Conservation (phyloP, 1,140 invertebrate genomes). For the Drosophila sechellia region DNA sequence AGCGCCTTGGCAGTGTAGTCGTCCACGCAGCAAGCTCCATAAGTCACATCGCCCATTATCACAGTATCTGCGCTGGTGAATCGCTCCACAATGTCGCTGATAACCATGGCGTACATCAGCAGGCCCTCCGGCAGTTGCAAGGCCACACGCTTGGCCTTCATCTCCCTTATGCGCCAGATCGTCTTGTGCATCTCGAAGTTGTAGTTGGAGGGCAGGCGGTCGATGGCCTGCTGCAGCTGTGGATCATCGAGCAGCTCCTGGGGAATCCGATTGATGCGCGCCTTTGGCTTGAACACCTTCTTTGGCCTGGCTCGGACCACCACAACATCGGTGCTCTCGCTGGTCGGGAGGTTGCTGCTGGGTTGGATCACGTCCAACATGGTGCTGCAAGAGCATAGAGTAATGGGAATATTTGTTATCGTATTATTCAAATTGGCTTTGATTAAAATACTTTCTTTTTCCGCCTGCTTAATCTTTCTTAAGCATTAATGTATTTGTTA, state of each 20-base stretch:
- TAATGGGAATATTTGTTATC: background rate
- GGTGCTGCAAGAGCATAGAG: slow-evolving; percentile 19
- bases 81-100: slow-evolving; percentile 97
- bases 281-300: slow-evolving; percentile 90
- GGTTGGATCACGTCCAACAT: slow-evolving; percentile 80
- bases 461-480: too few species aligned
- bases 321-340: slow-evolving; percentile 84
- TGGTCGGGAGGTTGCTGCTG: slow-evolving; percentile 26
- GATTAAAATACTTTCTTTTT: too few species aligned
- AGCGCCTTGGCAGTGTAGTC: slow-evolving; percentile 97
- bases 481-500: too few species aligned
- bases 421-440: background rate
- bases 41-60: slow-evolving; percentile 97
- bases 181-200: slow-evolving; percentile 99
- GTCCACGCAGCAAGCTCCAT: slow-evolving; percentile 99
- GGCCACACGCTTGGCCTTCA: slow-evolving; percentile 94
- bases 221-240: slow-evolving; percentile 89
- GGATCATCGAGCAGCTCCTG: slow-evolving; percentile 93
- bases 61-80: slow-evolving; percentile 97
- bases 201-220: slow-evolving; percentile 95
- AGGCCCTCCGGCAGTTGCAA: slow-evolving; percentile 98
- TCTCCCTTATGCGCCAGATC: slow-evolving; percentile 96
- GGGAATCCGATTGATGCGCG: slow-evolving; percentile 92
- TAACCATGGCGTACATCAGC: slow-evolving; percentile 95
- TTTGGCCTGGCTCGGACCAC: slow-evolving; percentile 91